A percentile compares a stretch with the other conserved stretches of the same genome.
Evolutionary conservation across 2,888 invertebrate species (phyloP).

Genomic region (Galeruca laticollis): DNA sequence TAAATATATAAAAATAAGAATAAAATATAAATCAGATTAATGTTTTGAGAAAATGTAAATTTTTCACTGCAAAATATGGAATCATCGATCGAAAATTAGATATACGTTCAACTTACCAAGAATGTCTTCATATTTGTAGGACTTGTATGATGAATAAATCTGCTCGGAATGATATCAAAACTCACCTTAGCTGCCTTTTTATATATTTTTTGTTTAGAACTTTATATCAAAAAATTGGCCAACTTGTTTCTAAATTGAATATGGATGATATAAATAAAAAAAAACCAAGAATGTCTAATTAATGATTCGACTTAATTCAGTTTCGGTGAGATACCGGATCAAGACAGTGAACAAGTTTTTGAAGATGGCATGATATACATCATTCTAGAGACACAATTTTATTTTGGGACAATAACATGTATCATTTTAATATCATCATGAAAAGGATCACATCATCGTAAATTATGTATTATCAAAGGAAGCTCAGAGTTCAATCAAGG

Average conservation of each 20-base stretch:
- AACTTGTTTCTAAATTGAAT: conserved; percentile 29
- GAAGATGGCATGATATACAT: neutral
- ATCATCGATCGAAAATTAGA: neutral
- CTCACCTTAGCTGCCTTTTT: neutral
- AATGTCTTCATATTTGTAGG: conserved; percentile 43
- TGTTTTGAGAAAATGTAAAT: neutral
- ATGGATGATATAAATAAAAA: neutral
- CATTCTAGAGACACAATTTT: no score
- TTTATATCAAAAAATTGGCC: neutral
- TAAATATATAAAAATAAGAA: no score
- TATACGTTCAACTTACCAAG: conserved; percentile 40
- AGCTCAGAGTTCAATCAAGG: no score
- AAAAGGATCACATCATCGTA: no score
- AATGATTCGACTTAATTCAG: neutral
- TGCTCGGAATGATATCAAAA: conserved; percentile 40
- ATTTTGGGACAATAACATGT: no score
- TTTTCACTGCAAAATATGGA: no score
- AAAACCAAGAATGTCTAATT: neutral
- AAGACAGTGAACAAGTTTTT: neutral
- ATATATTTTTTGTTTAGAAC: no score
- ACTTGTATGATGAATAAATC: conserved; percentile 33
- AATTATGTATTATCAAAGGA: no score
- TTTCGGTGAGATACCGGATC: neutral
- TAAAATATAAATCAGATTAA: no score
- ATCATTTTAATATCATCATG: no score